These are phyloP conservation scores for Drosophila affinis DNA, from an alignment of 2,888 invertebrate species.

Conservation along the genomic window DNA sequence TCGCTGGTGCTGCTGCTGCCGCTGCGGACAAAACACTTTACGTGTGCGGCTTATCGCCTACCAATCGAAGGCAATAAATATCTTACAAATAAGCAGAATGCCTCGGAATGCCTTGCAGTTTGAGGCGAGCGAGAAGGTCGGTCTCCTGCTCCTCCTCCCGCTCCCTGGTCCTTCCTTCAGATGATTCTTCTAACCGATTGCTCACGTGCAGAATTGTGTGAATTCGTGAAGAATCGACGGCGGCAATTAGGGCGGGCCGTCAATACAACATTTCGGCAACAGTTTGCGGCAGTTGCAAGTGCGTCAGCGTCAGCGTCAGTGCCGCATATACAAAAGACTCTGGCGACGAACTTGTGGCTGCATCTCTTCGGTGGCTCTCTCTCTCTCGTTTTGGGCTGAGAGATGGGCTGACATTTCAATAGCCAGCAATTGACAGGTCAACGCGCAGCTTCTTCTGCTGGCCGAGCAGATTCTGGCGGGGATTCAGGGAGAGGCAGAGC, in stretches of 20 bases:
- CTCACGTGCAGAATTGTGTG: constrained; percentile 77
- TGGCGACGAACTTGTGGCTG: constrained; percentile 71
- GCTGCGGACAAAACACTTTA: constrained; percentile 76
- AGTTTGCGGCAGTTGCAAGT: constrained; percentile 1
- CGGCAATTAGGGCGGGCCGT: constrained; percentile 75
- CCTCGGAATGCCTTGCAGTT: constrained; percentile 78
- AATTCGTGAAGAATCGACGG: constrained; percentile 79
- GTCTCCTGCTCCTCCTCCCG: background rate
- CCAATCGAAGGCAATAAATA: constrained; percentile 84
- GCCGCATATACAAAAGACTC: constrained; percentile 69
- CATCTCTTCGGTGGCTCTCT: background rate
- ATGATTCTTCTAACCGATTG: constrained; percentile 67
- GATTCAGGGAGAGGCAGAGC: background rate
- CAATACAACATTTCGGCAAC: constrained; percentile 40
- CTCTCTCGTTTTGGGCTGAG: background rate
- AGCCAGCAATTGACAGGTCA: constrained; percentile 83
- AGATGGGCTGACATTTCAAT: constrained; percentile 83
- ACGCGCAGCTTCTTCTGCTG: constrained; percentile 73
- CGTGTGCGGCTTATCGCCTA: constrained; percentile 83
- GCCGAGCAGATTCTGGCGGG: background rate
- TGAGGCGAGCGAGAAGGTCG: background rate
- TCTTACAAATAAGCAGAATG: constrained; percentile 84
- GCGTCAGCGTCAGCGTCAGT: background rate
- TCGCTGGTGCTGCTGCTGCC: constrained; percentile 4
- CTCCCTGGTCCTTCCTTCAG: background rate